Base-by-base conservation (phyloP, 2,113 vertebrate genomes). In the Myiagra hebetior region DNA sequence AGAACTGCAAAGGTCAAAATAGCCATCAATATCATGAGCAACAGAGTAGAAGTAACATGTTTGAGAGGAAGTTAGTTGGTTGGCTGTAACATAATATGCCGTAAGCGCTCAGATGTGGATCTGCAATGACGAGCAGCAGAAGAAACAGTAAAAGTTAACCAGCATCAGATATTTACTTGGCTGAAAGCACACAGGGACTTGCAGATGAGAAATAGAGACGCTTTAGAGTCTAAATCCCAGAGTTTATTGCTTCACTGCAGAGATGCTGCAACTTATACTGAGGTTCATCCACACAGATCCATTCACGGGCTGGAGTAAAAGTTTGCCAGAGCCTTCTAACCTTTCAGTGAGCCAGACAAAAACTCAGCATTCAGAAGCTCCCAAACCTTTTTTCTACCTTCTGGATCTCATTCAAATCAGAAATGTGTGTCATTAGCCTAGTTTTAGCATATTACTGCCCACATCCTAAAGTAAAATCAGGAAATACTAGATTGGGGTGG, bases 1-100 rank as follows among this genome's bases (percentile, higher is more conserved):
- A 96, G 95, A 93, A 95, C 82, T 90, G 89, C 82, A 85, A 80
- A 96, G 96, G 96, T 97, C 93, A 97, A 87, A 94, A 96, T 89
- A 97, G 87, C 92, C 96, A 97, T 97, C 96, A 97, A 97, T 97
- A 97, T 97, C 92, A 80, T 1, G 7, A 96, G 87, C 95, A 97
- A 86, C 92, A 95, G 92, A 91, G 91, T 96, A 97, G 94, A 97
- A 97, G 85, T 97, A 97, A 97, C 93, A 75, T 70, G 85, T 92
- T 96, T 91, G 87, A 97, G 87, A 91, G 93, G 96, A 97, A 97
- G 94, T 97, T 96, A 68, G 86, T 92, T 94, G 79, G 82, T 90
- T 95, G 88, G 68, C 70, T 72, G 96, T 95, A 96, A 96, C 62
- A 50, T 93, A 96, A 96, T 96, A 94, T 4, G 3, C 77, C 0